Percentiles rank a stretch among this genome's conserved stretches.
phyloP scores from a whole-genome alignment of 1,140 invertebrate species.

The Ericerus pela region DNA sequence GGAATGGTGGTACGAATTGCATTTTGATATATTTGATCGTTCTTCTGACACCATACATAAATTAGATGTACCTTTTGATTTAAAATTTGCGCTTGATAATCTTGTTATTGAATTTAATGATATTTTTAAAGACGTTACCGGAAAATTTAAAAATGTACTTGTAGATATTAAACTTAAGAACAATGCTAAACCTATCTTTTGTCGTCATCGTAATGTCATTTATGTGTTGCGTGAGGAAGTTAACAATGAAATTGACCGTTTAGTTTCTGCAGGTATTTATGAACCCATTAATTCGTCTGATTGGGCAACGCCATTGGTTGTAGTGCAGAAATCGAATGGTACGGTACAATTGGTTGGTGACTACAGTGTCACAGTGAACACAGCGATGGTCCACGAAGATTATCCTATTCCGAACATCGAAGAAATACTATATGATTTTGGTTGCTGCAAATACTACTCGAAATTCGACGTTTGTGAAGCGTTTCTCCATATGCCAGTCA shows the following conservation, averaged over 20 bases:
- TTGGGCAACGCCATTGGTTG: conserved; percentile 37
- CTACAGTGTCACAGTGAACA: conserved; percentile 34
- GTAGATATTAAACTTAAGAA: conserved; percentile 5
- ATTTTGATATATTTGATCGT: too few relatives aligned
- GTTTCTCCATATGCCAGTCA: conserved; percentile 25
- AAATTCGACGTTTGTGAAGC: conserved; percentile 25
- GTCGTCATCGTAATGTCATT: conserved; percentile 26
- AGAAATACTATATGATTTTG: conserved; percentile 19
- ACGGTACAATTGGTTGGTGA: conserved; percentile 34
- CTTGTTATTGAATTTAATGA: conserved; percentile 12
- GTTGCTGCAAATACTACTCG: conserved; percentile 22
- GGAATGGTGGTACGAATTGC: too few relatives aligned
- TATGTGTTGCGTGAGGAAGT: conserved; percentile 22
- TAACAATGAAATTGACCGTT: conserved; percentile 20
- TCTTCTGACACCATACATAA: too few relatives aligned
- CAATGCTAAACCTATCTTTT: conserved; percentile 24
- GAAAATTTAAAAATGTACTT: background rate
- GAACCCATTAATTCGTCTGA: conserved; percentile 27
- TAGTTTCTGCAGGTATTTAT: conserved; percentile 17
- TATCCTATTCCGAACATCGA: conserved; percentile 16
- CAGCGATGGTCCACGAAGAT: conserved; percentile 6
- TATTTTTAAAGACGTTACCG: conserved; percentile 11
- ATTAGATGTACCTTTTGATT: too few relatives aligned
- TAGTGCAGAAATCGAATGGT: conserved; percentile 33
- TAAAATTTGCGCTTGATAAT: too few relatives aligned